phyloP scores from a whole-genome alignment of 1,140 invertebrate species.

The Lepidotrigona ventralis region DNA sequence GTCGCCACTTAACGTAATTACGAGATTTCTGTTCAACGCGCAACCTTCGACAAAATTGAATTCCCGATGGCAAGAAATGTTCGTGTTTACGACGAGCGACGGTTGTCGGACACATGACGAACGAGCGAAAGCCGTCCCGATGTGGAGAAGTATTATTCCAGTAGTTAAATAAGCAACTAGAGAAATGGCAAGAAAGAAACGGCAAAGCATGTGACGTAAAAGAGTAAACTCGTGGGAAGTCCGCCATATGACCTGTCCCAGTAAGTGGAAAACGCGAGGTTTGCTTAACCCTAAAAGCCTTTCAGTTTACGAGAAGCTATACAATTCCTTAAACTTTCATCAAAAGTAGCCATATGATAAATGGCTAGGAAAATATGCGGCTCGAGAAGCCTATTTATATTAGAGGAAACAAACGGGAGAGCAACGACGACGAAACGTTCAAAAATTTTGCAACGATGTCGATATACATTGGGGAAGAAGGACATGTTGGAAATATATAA shows the following conservation, averaged over 20 bases:
- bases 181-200: constrained; percentile 49
- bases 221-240: constrained; percentile 67
- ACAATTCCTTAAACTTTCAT: constrained; percentile 15
- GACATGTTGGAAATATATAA: not conserved
- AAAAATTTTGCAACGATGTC: not conserved
- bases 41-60: not conserved
- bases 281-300: constrained; percentile 72
- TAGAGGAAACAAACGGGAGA: not conserved
- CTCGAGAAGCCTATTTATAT: no score
- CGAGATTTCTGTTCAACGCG: not conserved
- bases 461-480: no score
- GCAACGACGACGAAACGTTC: no score
- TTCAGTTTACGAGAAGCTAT: constrained; percentile 19
- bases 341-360: not conserved
- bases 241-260: constrained; percentile 59
- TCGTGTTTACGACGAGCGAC: not conserved
- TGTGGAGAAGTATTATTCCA: constrained; percentile 5
- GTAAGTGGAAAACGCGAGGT: constrained; percentile 68
- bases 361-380: not conserved
- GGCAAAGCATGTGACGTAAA: constrained; percentile 60
- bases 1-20: not conserved
- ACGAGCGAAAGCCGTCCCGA: not conserved
- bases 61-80: not conserved
- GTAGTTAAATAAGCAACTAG: constrained; percentile 23
- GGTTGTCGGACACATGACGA: not conserved